Base-by-base conservation (phyloP, 2,113 vertebrate genomes). In the Pluvialis apricaria region DNA sequence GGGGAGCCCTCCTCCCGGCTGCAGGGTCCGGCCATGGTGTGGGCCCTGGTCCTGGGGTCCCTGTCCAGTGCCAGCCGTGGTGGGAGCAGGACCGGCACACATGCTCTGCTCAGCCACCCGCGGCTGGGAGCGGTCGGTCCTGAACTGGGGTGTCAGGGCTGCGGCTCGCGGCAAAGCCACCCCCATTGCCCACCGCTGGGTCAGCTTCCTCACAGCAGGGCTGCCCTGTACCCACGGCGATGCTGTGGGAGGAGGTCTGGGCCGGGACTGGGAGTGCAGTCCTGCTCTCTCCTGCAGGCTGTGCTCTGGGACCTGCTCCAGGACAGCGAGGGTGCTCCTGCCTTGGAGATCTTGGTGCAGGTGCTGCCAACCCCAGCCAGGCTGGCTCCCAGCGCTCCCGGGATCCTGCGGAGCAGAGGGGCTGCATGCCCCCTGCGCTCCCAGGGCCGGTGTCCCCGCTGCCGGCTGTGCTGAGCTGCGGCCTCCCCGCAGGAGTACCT, bases 291-390 rank as follows among this genome's bases (percentile, higher is more conserved):
- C 36, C 75, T 79, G 93, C 96, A 99, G 99, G 98, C 98, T 13
- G 95, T 99, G 80, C 92, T 99, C 55, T 98, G 98, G 98, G 98
- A 99, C 86, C 98, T 99, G 82, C 98, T 99, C 82, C 98, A 99
- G 97, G 97, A 82, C 45, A 98, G 99, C 5, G 96, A 98, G 85
- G 98, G 98, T 97, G 98, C 98, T 15, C 98, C 98, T 71, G 97
- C 97, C 57, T 98, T 99, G 40, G 96, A 97, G 94, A 98, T 99
- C 91, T 97, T 99, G 61, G 96, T 98, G 80, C 98, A 99, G 98
- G 99, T 99, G 98, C 69, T 49, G 62, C 58, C 60, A 2, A 14
- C 36, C 26, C 58, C 26, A 4, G 11, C n/a, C 1, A 25, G 26
- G 28, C 28, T 34, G 10, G n/a, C 18, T 45, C 31, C 34, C 10